A percentile compares a stretch with the other conserved stretches of the same genome.
These are phyloP conservation scores for Gymnoscopelus microlampas DNA, from an alignment of 2,797 vertebrate species.

Conservation along the genomic window DNA sequence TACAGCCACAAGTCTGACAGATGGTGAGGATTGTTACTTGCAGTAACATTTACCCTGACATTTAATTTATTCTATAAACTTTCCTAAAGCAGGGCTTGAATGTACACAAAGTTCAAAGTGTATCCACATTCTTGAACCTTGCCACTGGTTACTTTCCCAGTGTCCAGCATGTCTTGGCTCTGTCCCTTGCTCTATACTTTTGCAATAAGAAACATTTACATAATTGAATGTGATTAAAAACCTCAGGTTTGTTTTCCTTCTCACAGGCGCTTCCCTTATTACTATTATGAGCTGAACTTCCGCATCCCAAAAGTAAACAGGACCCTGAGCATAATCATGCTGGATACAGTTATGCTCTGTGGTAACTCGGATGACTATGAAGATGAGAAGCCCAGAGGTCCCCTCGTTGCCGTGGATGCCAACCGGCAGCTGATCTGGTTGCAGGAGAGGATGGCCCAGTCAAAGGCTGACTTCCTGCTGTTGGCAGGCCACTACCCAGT, in stretches of 20 bases:
- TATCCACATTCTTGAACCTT: too few relatives aligned
- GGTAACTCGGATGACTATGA: slow-evolving; percentile 87
- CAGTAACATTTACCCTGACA: background rate
- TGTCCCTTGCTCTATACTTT: too few relatives aligned
- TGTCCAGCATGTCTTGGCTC: too few relatives aligned
- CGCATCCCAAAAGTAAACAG: slow-evolving; percentile 81
- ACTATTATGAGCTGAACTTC: slow-evolving; percentile 89
- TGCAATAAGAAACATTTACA: too few relatives aligned
- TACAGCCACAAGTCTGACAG: slow-evolving; percentile 86
- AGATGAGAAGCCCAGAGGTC: slow-evolving; percentile 76
- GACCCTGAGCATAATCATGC: slow-evolving; percentile 87
- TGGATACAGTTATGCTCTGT: slow-evolving; percentile 91
- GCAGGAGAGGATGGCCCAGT: slow-evolving; percentile 80
- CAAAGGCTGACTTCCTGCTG: slow-evolving; percentile 88
- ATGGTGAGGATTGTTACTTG: slow-evolving; percentile 80
- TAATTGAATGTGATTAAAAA: too few relatives aligned
- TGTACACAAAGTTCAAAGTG: too few relatives aligned
- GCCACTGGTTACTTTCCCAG: too few relatives aligned
- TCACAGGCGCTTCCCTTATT: slow-evolving; percentile 87
- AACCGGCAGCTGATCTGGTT: slow-evolving; percentile 88
- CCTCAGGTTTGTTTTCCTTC: background rate
- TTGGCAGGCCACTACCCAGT: slow-evolving; percentile 94
- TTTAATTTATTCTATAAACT: too few relatives aligned
- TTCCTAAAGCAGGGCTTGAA: too few relatives aligned
- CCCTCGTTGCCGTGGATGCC: slow-evolving; percentile 63